A percentile compares a stretch with the other conserved stretches of the same genome.
phyloP scores from a whole-genome alignment of 1,140 invertebrate species.

The Aphidius gifuensis region DNA sequence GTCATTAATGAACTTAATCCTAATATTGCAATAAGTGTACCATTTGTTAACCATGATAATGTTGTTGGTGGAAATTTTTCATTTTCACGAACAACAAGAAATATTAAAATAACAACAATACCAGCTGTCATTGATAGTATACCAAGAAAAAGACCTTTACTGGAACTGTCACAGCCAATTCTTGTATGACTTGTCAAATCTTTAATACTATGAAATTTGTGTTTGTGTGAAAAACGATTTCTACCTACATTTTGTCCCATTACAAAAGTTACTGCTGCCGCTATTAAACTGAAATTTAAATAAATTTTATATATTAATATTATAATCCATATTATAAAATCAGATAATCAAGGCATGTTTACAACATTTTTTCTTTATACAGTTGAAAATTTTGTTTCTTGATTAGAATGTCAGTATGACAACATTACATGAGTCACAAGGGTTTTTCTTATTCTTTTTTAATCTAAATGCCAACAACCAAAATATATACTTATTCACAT shows the following conservation, averaged over 20 bases:
- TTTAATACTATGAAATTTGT: constrained; percentile 45
- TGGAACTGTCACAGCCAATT: constrained; percentile 59
- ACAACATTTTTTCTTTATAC: too few relatives aligned
- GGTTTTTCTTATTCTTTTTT: too few relatives aligned
- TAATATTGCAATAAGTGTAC: constrained; percentile 51
- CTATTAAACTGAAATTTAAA: constrained; percentile 54
- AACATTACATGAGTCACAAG: too few relatives aligned
- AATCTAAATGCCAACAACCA: too few relatives aligned
- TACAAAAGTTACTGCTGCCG: constrained; percentile 62
- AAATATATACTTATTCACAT: too few relatives aligned
- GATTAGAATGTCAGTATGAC: too few relatives aligned
- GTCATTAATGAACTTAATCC: constrained; percentile 45
- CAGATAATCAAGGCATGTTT: too few relatives aligned
- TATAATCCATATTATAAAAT: too few relatives aligned
- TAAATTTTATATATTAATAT: neutral
- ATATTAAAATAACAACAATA: constrained; percentile 64
- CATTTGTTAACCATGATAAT: constrained; percentile 52
- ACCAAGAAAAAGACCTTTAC: constrained; percentile 63
- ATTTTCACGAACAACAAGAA: constrained; percentile 62
- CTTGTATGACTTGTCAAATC: constrained; percentile 37
- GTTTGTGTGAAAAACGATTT: constrained; percentile 39
- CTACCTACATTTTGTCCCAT: constrained; percentile 62
- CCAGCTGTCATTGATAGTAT: constrained; percentile 61
- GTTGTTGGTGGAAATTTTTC: constrained; percentile 54
- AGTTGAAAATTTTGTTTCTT: too few relatives aligned